These are phyloP conservation scores for Parnassius glacialis DNA, from an alignment of 2,888 invertebrate genomes.

Conservation along the genomic window DNA sequence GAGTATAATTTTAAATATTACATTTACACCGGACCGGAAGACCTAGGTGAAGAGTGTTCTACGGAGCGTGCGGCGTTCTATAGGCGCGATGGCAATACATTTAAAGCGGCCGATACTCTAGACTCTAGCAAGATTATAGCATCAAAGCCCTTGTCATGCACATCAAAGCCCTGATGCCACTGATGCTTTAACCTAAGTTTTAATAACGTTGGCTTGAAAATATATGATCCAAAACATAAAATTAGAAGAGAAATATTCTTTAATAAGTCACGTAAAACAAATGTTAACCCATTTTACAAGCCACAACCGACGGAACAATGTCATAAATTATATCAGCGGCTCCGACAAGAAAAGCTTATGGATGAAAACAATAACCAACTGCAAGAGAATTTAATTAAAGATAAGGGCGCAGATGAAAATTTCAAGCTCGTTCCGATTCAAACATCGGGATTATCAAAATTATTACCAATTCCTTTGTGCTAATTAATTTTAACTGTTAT, in stretches of 20 bases:
- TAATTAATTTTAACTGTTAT: constrained; percentile 67
- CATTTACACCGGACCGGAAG: too few relatives aligned
- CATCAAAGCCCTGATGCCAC: too few relatives aligned
- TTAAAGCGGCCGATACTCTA: too few relatives aligned
- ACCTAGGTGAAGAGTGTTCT: too few relatives aligned
- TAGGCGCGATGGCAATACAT: too few relatives aligned
- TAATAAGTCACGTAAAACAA: constrained; percentile 13
- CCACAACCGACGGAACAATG: constrained; percentile 10
- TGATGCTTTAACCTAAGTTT: too few relatives aligned
- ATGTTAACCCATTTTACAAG: constrained; percentile 18
- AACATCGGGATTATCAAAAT: constrained; percentile 44
- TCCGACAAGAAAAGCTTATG: constrained; percentile 20
- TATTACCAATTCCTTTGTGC: constrained; percentile 55
- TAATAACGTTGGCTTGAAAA: too few relatives aligned
- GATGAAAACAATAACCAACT: constrained; percentile 28
- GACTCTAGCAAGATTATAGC: too few relatives aligned
- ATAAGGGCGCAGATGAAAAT: constrained; percentile 28
- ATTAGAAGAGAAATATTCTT: not conserved
- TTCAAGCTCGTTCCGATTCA: constrained; percentile 30
- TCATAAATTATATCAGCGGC: constrained; percentile 26
- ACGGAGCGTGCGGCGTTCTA: too few relatives aligned
- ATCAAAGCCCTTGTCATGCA: too few relatives aligned
- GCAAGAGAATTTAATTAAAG: constrained; percentile 29
- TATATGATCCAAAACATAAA: not conserved
- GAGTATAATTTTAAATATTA: too few relatives aligned